A percentile compares a stretch with the other conserved stretches of the same genome.
Conservation (phyloP, 2,888 invertebrate species). For the Drosophila pseudotakahashii region DNA sequence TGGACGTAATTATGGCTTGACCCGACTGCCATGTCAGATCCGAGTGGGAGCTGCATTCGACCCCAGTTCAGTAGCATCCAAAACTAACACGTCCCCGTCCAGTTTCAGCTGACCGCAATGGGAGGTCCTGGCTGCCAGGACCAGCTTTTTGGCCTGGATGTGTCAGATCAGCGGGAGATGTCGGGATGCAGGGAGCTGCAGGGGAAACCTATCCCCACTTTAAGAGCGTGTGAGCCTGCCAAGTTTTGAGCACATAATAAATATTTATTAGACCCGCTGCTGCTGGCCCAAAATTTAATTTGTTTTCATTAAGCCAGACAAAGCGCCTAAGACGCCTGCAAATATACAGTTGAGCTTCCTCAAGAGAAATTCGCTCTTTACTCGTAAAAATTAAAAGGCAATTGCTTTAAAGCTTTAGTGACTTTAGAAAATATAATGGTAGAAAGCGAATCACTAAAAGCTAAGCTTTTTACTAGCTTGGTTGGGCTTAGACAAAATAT, state of each 20-base stretch:
- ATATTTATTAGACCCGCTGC: slow-evolving; percentile 65
- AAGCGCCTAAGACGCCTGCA: slow-evolving; percentile 56
- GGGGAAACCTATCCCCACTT: not conserved
- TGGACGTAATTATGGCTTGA: slow-evolving; percentile 27
- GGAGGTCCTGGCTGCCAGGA: slow-evolving; percentile 30
- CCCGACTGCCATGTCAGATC: slow-evolving; percentile 26
- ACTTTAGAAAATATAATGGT: not conserved
- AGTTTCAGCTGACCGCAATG: slow-evolving; percentile 24
- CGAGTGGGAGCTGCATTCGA: slow-evolving; percentile 21
- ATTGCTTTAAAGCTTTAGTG: not conserved
- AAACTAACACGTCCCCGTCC: not conserved
- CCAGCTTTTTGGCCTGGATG: slow-evolving; percentile 26
- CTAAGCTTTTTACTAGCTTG: not conserved
- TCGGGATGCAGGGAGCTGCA: too few relatives aligned
- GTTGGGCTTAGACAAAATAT: too few relatives aligned
- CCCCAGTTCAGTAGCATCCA: slow-evolving; percentile 1
- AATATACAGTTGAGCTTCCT: slow-evolving; percentile 35
- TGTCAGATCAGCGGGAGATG: slow-evolving; percentile 13
- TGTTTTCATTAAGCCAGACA: slow-evolving; percentile 71
- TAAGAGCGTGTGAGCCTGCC: slow-evolving; percentile 4
- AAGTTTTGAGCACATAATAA: slow-evolving; percentile 58
- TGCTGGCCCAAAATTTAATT: slow-evolving; percentile 67
- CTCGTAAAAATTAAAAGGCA: not conserved
- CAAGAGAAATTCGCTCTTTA: not conserved
- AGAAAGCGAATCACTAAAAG: not conserved